Evolutionary conservation across 1,140 invertebrate species (phyloP), one percentile per base, ranked within the genome.

Genomic region (Trigoniulus corallinus): DNA sequence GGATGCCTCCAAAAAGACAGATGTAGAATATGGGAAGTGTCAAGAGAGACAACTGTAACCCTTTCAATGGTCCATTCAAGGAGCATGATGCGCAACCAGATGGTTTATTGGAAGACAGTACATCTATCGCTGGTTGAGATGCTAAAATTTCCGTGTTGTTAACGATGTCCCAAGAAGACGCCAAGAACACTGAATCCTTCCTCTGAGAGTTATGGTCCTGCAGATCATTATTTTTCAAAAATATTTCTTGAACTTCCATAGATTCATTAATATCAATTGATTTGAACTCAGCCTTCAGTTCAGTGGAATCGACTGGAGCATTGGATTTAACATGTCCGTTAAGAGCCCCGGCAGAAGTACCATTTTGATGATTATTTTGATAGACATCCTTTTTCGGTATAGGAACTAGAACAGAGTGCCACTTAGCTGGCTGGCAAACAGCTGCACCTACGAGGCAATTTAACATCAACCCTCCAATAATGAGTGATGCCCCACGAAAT

Each of bases 401-500:
- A 7, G 29, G 29, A 7, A 7, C 15, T 34, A 7, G 29, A 34
- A 34, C 15, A 7, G 7, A 15, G 29, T 34, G 29, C 15, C 15
- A 7, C 7, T 7, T 7, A 7, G 29, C 29, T 7, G 84, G 84
- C 42, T 79, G 70, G 58, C 81, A 83, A 0, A 85, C 73, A 23
- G 77, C 75, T 0, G 80, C 81, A 4, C 81, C 81, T 1, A 85
- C 79, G 72, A 82, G 81, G 1, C 84, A 80, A 61, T 89, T 84
- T 13, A 89, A 64, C 48, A 82, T 82, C 1, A 88, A 67, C 18
- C 78, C 86, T 3, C 85, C 85, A 67, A 88, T 77, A 1, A 86
- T 64, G 0, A 86, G 64, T 2, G 84, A 71, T 1, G 80, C 80
- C 2, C 80, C 80, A 56, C 80, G 76, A 40, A 82, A 74, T 21